These are phyloP conservation scores for Rhinoderma darwinii DNA, from an alignment of 2,113 vertebrate species.

Conservation along the genomic window DNA sequence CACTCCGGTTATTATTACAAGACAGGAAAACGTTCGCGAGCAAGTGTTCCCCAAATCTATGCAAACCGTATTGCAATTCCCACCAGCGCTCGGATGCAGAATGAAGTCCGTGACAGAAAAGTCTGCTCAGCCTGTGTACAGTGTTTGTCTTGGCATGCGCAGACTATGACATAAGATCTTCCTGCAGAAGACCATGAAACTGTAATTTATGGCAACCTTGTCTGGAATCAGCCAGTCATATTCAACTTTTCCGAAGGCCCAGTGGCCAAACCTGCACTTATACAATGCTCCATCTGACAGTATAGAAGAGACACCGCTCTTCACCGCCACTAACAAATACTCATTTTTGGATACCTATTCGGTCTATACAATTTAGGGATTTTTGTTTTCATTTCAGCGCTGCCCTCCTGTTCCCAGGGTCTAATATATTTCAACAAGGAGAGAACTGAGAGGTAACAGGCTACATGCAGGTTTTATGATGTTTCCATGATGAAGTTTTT, in stretches of 20 bases:
- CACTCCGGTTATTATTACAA: neutral
- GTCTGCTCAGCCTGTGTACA: slow-evolving; percentile 43
- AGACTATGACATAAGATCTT: slow-evolving; percentile 30
- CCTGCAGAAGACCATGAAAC: slow-evolving; percentile 33
- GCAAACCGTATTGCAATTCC: neutral
- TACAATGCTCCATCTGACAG: neutral
- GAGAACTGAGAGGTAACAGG: neutral
- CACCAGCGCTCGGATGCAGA: slow-evolving; percentile 21
- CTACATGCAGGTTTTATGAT: neutral
- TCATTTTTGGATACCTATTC: neutral
- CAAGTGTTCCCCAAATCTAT: neutral
- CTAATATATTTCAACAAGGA: neutral
- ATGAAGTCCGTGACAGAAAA: neutral
- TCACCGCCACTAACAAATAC: neutral
- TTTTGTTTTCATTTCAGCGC: slow-evolving; percentile 7
- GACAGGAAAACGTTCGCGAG: neutral
- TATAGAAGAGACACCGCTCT: neutral
- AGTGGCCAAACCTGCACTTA: slow-evolving; percentile 7
- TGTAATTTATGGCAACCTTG: slow-evolving; percentile 32
- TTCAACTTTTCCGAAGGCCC: neutral
- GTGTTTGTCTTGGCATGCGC: slow-evolving; percentile 45
- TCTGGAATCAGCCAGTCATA: neutral
- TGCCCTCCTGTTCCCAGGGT: neutral
- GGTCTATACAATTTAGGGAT: neutral
- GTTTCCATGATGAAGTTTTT: neutral